These are phyloP conservation scores for Gymnoscopelus microlampas DNA, from an alignment of 2,797 vertebrate genomes.

Conservation along the genomic window DNA sequence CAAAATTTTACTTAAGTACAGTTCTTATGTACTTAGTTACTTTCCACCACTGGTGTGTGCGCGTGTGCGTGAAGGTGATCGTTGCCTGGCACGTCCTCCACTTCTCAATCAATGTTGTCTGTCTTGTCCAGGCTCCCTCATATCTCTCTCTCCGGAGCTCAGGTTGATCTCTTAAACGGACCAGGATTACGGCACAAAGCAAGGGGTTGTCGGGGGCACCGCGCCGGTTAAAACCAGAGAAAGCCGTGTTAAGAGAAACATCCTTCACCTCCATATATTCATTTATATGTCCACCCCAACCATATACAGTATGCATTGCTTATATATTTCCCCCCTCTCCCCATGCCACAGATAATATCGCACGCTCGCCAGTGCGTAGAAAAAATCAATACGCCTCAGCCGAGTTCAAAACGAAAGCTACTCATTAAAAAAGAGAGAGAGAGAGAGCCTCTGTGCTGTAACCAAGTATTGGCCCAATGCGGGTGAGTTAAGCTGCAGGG, in stretches of 20 bases:
- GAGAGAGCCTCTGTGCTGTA: slow-evolving; percentile 43
- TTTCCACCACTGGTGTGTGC: neutral
- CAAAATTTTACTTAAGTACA: too few relatives aligned
- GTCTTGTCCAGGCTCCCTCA: slow-evolving; percentile 34
- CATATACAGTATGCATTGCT: neutral
- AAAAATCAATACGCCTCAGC: slow-evolving; percentile 72
- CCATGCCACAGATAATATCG: slow-evolving; percentile 67
- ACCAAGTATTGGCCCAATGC: slow-evolving; percentile 47
- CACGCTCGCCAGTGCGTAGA: slow-evolving; percentile 54
- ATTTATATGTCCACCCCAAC: neutral
- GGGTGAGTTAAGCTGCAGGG: slow-evolving; percentile 60
- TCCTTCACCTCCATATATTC: slow-evolving; percentile 5
- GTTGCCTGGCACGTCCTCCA: slow-evolving; percentile 23
- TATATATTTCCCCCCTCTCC: slow-evolving; percentile 13
- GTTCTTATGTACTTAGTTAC: too few relatives aligned
- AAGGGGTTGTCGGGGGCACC: slow-evolving; percentile 51
- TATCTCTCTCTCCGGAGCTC: slow-evolving; percentile 61
- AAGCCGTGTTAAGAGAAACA: slow-evolving; percentile 46
- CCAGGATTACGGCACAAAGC: slow-evolving; percentile 64
- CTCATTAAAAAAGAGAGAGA: slow-evolving; percentile 73
- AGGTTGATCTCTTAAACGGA: slow-evolving; percentile 65
- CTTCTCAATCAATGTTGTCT: slow-evolving; percentile 45
- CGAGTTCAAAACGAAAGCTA: slow-evolving; percentile 68
- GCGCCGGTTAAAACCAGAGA: slow-evolving; percentile 34
- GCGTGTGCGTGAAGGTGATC: slow-evolving; percentile 1